Evolutionary conservation across 2,797 vertebrate genomes (phyloP).

Genomic region (Tokudaia tokunoshimensis): DNA sequence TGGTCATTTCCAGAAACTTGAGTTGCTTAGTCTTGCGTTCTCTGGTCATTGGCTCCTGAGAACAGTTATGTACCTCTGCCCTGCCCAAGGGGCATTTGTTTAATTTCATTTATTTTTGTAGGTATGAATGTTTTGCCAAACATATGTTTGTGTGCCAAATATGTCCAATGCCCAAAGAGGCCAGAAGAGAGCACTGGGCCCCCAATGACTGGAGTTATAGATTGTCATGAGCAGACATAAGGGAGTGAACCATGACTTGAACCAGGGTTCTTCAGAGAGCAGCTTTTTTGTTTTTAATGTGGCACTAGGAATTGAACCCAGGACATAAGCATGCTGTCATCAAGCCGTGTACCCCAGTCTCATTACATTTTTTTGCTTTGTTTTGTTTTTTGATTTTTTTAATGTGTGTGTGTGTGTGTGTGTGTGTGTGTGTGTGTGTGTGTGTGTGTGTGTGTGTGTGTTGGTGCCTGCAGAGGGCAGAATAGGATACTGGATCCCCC

Average conservation of each 20-base stretch:
- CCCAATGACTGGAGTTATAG: neutral
- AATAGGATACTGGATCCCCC: neutral
- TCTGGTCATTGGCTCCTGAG: conserved; percentile 20
- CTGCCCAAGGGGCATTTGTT: neutral
- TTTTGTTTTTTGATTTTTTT: neutral
- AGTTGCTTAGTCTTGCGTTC: neutral
- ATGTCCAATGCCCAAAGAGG: neutral
- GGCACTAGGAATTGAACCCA: neutral
- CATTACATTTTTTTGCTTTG: neutral
- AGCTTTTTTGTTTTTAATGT: neutral
- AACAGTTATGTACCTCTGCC: fast-evolving
- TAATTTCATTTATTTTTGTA: neutral
- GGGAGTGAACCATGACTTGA: neutral
- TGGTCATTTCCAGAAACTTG: neutral
- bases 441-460: neutral
- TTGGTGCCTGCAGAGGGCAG: neutral
- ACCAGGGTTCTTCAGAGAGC: neutral
- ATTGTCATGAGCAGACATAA: neutral
- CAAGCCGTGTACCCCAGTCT: neutral
- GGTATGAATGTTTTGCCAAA: neutral
- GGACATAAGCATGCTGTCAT: neutral
- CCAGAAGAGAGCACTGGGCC: neutral
- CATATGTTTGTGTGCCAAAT: neutral
- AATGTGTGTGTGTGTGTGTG: neutral
- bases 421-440: neutral